Base-by-base conservation (phyloP, 2,888 invertebrate species). In the Erebia aethiops region DNA sequence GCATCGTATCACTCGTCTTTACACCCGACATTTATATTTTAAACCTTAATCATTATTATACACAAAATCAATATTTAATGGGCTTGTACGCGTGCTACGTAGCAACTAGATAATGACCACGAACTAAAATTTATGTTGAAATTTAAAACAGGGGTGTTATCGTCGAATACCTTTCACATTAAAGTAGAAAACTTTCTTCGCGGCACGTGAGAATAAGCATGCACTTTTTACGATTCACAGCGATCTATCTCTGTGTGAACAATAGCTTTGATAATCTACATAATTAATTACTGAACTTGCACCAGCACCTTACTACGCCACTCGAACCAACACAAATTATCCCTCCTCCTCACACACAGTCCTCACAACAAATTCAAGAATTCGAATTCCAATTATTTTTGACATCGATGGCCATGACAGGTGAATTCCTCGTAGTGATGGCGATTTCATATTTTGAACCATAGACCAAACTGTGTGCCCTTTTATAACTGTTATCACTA, bases 1-100 rank as follows among this genome's bases (percentile, higher is more conserved):
- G 93, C 92, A 93, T 89, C 51, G 93, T 92, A 74, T 91, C 92
- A 73, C 86, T 89, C 63, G 90, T 80, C 79, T 90, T 87, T 75
- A 88, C 88, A 66, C 89, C 85, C 69, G 93, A 85, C 93, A 93
- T 93, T 79, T 70, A 74, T 67, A 43, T 14, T 26, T 62, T 49
- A 66, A 52, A 21, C 1, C 26, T 11, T 26, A 26, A 14, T 41
- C 52, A 52, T 51, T 10, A 13, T 62, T 62, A 43, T 13, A 18
- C 13, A 52, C 67, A 43, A 35, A 61, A n/a, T n/a, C 54, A 56
- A 57, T 52, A 54, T 41, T 61, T 14, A 61, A 52, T 46, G 21
- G 46, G 61, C 5, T 26, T 54, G 26, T 46, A 71, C 16, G 64
- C 43, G 54, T 43, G 63, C 63, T 61, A 70, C 62, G 70, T 72